phyloP scores from a whole-genome alignment of 2,113 vertebrate species.

The Hucho hucho region DNA sequence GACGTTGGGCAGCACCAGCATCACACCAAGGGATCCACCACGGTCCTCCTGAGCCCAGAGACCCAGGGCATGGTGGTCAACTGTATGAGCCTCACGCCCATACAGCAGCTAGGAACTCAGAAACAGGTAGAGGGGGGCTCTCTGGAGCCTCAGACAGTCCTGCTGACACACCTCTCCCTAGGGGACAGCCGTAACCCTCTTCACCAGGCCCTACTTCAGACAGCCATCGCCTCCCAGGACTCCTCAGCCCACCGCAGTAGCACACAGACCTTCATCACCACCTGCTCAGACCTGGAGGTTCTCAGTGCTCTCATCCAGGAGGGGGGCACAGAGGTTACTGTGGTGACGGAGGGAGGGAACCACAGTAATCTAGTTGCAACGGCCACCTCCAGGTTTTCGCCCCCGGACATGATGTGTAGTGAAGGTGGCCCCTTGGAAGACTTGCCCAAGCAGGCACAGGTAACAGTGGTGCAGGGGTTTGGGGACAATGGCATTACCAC shows the following conservation, averaged over 20 bases:
- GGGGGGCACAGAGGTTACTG: constrained; percentile 85
- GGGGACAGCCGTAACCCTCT: constrained; percentile 51
- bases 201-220: constrained; percentile 79
- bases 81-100: constrained; percentile 80
- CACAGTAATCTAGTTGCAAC: constrained; percentile 26
- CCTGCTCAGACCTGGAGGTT: constrained; percentile 89
- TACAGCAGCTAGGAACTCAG: constrained; percentile 65
- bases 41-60: constrained; percentile 74
- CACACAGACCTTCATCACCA: constrained; percentile 79
- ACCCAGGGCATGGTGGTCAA: constrained; percentile 70
- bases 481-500: constrained; percentile 30
- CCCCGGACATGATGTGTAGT: constrained; percentile 41
- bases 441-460: constrained; percentile 64
- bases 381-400: neutral
- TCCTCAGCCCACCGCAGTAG: constrained; percentile 48
- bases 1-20: constrained; percentile 35
- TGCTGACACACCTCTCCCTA: constrained; percentile 75
- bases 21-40: constrained; percentile 38
- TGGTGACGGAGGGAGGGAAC: constrained; percentile 81
- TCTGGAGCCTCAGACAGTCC: constrained; percentile 71
- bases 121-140: constrained; percentile 29
- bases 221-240: constrained; percentile 58
- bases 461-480: neutral
- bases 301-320: constrained; percentile 91
- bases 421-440: constrained; percentile 61